phyloP scores from a whole-genome alignment of 2,113 vertebrate genomes.

The Fukomys damarensis region DNA sequence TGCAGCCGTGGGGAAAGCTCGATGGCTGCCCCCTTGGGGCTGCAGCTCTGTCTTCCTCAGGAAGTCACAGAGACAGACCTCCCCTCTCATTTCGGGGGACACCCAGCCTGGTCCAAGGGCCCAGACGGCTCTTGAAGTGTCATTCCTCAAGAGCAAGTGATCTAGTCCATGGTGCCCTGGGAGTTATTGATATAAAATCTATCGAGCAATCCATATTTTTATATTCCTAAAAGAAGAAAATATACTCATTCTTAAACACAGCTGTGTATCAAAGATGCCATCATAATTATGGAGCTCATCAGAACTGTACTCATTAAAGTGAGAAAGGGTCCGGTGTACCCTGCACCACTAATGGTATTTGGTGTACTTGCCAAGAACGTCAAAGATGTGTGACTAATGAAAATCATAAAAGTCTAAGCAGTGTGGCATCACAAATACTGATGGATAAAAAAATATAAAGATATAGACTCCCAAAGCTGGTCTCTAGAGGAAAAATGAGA shows the following conservation, averaged over 20 bases:
- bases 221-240: neutral
- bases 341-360: neutral
- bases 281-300: neutral
- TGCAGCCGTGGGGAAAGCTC: neutral
- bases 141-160: neutral
- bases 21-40: neutral
- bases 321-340: neutral
- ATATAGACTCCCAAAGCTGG: neutral
- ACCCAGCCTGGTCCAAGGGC: accelerated
- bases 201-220: neutral
- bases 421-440: neutral
- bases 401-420: neutral
- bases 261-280: neutral
- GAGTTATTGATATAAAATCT: neutral
- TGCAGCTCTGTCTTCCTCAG: accelerated
- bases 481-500: neutral
- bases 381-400: neutral
- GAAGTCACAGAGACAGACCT: neutral
- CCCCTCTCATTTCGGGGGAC: accelerated
- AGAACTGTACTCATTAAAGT: neutral
- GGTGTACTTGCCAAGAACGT: neutral
- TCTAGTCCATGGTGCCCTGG: neutral
- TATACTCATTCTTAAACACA: neutral
- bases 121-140: neutral
- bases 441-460: neutral